Evolutionary conservation across 2,888 invertebrate genomes (phyloP).

Genomic region (Leucozona laternaria): DNA sequence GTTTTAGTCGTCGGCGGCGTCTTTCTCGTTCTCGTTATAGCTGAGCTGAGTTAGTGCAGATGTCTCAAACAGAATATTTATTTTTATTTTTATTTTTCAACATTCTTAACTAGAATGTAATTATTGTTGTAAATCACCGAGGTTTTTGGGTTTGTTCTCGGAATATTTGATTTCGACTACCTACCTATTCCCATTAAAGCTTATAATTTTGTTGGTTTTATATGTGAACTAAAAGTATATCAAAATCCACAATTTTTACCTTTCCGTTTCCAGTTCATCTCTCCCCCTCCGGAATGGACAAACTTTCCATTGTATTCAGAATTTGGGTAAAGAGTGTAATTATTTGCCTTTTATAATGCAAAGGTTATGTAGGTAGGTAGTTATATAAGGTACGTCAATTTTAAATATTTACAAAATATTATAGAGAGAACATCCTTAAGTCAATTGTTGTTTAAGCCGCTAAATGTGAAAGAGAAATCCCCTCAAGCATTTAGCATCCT

Average conservation of each 20-base stretch:
- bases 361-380: constrained; percentile 52
- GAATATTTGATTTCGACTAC: constrained; percentile 27
- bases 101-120: constrained; percentile 27
- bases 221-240: constrained; percentile 4
- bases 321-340: constrained; percentile 38
- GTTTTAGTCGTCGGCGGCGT: too few relatives aligned
- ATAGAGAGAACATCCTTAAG: constrained; percentile 71
- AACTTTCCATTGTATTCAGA: constrained; percentile 13
- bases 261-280: neutral
- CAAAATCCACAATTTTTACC: neutral
- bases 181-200: constrained; percentile 32
- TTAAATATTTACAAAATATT: constrained; percentile 75
- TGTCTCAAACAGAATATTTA: constrained; percentile 32
- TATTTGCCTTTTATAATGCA: constrained; percentile 59
- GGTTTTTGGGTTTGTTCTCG: neutral
- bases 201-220: neutral
- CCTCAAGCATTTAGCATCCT: constrained; percentile 74
- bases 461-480: constrained; percentile 74
- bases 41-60: constrained; percentile 52
- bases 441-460: constrained; percentile 75
- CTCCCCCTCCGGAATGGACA: neutral
- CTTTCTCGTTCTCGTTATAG: constrained; percentile 31
- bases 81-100: constrained; percentile 14
- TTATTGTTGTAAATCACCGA: constrained; percentile 13
- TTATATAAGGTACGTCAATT: constrained; percentile 50